Evolutionary conservation across 1,140 invertebrate genomes (phyloP), one percentile per base, ranked within the genome.

Genomic region (Rhagoletis zephyria): DNA sequence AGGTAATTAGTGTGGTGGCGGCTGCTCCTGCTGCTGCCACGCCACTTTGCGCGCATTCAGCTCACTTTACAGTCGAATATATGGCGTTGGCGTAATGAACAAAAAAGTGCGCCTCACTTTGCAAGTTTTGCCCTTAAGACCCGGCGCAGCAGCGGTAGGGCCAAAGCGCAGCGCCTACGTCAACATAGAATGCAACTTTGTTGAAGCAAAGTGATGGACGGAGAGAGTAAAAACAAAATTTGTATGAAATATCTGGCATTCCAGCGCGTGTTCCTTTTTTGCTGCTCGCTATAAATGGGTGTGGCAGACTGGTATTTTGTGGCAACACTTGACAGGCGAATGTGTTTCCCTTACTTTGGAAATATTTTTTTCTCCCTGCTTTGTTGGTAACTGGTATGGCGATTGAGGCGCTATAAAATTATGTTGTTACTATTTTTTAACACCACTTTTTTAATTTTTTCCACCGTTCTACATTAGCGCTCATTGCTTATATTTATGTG

Each of bases 1-100:
- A 87, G 87, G 87, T 87, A 87, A 87, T 87, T 87, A 87, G 87
- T 87, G 74, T n/a, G 30, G 30, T 30, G 51, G 74, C 48, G 51
- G 74, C 74, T 10, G 70, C 45, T 45, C 7, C 2, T 48, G 16
- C n/a, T 12, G 40, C 48, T 5, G 16, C 3, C 30, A 42, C 45
- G 16, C 42, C 42, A 45, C 42, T 12, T 48, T 45, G 67, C 48
- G 0, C 7, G 48, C 7, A 81, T 10, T 48, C 7, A 48, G 16
- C 3, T n/a, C 40, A 10, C 70, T 16, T 48, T 51, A 7, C 3
- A 77, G 48, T 77, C 5, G n/a, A 30, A 30, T 30, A 30, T 30
- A 30, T 30, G 30, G 74, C 87, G 30, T 63, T 6, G 40, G 48
- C 10, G 59, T 10, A 16, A 30, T n/a, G n/a, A 30, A 30, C 30